Base-by-base conservation (phyloP, 2,888 invertebrate species). In the Agrochola lota region DNA sequence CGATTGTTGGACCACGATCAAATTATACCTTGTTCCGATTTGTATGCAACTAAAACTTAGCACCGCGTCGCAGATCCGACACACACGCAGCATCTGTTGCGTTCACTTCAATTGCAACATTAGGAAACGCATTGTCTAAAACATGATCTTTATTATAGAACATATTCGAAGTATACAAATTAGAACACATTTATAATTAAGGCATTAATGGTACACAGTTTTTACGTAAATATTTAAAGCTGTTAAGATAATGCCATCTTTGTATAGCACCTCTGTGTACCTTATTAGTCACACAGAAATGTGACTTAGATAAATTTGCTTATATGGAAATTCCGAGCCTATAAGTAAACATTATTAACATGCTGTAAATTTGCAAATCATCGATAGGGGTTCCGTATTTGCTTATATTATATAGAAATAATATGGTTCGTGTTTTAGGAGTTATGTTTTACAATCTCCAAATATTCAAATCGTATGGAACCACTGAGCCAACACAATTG, bases 1-100 rank as follows among this genome's bases (percentile, higher is more conserved):
- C 94, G 94, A 95, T 94, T 94, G 95, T 95, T 92, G 93, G 91
- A 88, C 91, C 92, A 92, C 92, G 93, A 94, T 95, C 95, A 95
- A 87, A 88, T 91, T 94, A 92, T 93, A 92, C 91, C 93, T 92
- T 91, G 93, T 92, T 92, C 91, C 91, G 91, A 92, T 86, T 92
- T 92, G 90, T 88, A 89, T 85, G 86, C 84, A 88, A 80, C 87
- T 83, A 80, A 81, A 83, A 80, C 79, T 67, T 77, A 81, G 77
- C 82, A 60, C 76, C 71, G 81, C 76, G 64, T 84, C 74, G 70
- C 64, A 76, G 74, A 72, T 77, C 64, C 68, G 71, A 71, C 57
- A 70, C 71, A 77, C 75, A 78, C 20, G 62, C 60, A 84, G 75
- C 84, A 84, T 84, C 70, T 86, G 84, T 86, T 84, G 85, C 87